Evolutionary conservation across 2,797 vertebrate genomes (phyloP).

Genomic region (Oreonectes daqikongensis): DNA sequence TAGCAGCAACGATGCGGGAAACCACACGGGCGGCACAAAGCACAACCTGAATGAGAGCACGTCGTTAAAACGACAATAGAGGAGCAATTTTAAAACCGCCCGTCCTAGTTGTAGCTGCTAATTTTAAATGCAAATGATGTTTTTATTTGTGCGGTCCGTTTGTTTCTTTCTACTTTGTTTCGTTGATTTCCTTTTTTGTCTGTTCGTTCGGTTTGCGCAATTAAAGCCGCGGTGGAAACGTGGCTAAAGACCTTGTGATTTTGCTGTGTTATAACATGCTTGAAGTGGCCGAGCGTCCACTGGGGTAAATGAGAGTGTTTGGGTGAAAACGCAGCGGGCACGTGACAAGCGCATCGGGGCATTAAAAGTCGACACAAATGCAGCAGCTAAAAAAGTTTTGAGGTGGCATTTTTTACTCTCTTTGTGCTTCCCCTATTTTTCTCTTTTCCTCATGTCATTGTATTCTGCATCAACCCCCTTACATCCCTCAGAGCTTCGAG

Average conservation of each 20-base stretch:
- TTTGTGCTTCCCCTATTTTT: constrained; percentile 99
- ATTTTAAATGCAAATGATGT: constrained; percentile 75
- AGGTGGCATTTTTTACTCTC: constrained; percentile 99
- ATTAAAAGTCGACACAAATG: constrained; percentile 95
- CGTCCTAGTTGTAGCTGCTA: constrained; percentile 80
- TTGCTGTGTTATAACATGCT: constrained; percentile 71
- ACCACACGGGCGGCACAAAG: not conserved
- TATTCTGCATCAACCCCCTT: constrained; percentile 99
- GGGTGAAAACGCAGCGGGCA: constrained; percentile 50
- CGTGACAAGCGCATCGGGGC: constrained; percentile 73
- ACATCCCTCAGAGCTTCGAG: constrained; percentile 99
- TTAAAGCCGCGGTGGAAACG: constrained; percentile 75
- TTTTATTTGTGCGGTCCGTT: constrained; percentile 50
- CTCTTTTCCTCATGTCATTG: constrained; percentile 99
- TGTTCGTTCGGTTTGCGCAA: constrained; percentile 75
- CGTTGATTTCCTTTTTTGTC: constrained; percentile 74
- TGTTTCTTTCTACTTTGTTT: constrained; percentile 66
- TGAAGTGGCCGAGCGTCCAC: constrained; percentile 65
- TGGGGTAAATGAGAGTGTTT: not conserved
- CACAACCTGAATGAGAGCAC: constrained; percentile 2
- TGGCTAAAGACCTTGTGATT: constrained; percentile 66
- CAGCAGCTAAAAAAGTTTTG: constrained; percentile 95
- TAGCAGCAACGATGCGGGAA: constrained; percentile 77
- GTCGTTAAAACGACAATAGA: constrained; percentile 1
- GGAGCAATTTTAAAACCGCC: constrained; percentile 22